A percentile compares a stretch with the other conserved stretches of the same genome.
phyloP scores from a whole-genome alignment of 2,888 invertebrate genomes.

The Cerastoderma edule region DNA sequence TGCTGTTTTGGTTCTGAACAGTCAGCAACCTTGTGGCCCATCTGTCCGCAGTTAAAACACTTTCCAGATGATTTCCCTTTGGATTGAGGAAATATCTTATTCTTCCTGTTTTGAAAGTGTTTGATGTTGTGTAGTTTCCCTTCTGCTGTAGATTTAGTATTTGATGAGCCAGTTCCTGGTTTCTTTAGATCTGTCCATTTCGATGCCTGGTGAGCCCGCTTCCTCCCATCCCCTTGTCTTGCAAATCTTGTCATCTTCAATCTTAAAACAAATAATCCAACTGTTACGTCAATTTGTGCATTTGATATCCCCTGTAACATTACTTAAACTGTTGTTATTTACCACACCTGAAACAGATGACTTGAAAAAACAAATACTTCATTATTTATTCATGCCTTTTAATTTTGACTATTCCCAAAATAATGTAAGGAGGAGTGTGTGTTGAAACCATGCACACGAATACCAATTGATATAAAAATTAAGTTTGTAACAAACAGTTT shows the following conservation, averaged over 20 bases:
- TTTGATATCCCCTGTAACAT: no score
- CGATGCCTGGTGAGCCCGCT: conserved; percentile 65
- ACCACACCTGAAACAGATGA: no score
- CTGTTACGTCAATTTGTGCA: no score
- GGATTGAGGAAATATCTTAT: conserved; percentile 11
- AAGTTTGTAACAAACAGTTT: no score
- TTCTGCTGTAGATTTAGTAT: background rate
- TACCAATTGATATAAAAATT: no score
- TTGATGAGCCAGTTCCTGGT: background rate
- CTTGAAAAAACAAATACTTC: no score
- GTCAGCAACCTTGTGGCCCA: conserved; percentile 18
- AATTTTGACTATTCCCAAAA: no score
- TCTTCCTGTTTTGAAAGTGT: background rate
- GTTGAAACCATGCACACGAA: no score
- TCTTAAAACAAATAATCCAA: background rate
- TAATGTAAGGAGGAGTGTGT: no score
- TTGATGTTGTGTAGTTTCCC: background rate
- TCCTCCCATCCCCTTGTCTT: conserved; percentile 63
- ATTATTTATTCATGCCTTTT: no score
- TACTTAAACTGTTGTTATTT: no score
- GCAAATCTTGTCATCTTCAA: conserved; percentile 73
- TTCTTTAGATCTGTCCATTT: conserved; percentile 66
- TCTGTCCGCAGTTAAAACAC: conserved; percentile 32
- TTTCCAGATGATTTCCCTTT: background rate
- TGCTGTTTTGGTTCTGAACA: background rate